These are phyloP conservation scores for Sus cebifrons DNA, from an alignment of 2,797 vertebrate species.

Conservation along the genomic window DNA sequence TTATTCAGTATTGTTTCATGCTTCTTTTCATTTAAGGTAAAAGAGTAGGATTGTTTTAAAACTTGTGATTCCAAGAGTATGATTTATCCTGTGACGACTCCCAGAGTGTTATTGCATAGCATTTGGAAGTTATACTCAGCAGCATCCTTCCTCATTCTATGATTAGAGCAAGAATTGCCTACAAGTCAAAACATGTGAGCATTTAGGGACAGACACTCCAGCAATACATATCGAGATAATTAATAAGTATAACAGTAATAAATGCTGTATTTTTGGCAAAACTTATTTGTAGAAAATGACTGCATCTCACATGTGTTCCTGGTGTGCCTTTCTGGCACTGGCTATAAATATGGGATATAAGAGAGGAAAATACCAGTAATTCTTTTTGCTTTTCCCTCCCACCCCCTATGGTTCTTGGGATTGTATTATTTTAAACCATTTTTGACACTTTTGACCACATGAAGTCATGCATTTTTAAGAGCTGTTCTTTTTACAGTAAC, in stretches of 20 bases:
- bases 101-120: not conserved
- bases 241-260: slow-evolving; percentile 67
- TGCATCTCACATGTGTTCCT: slow-evolving; percentile 62
- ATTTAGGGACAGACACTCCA: not conserved
- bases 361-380: slow-evolving; percentile 83
- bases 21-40: slow-evolving; percentile 56
- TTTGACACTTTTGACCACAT: slow-evolving; percentile 74
- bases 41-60: not conserved
- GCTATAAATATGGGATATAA: not conserved
- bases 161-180: not conserved
- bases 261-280: slow-evolving; percentile 70
- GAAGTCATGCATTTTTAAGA: slow-evolving; percentile 79
- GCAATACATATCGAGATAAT: slow-evolving; percentile 51
- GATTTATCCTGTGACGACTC: not conserved
- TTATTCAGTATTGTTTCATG: not conserved
- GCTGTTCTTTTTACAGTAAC: slow-evolving; percentile 66
- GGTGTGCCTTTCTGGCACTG: slow-evolving; percentile 44
- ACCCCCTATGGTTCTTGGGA: slow-evolving; percentile 77
- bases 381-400: slow-evolving; percentile 36
- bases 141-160: not conserved
- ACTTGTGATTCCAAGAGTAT: not conserved
- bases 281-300: slow-evolving; percentile 76
- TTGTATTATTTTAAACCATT: slow-evolving; percentile 82
- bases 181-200: not conserved
- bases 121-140: not conserved